Evolutionary conservation across 2,888 invertebrate species (phyloP), one percentile per base, ranked within the genome.

Genomic region (Machimus atricapillus): DNA sequence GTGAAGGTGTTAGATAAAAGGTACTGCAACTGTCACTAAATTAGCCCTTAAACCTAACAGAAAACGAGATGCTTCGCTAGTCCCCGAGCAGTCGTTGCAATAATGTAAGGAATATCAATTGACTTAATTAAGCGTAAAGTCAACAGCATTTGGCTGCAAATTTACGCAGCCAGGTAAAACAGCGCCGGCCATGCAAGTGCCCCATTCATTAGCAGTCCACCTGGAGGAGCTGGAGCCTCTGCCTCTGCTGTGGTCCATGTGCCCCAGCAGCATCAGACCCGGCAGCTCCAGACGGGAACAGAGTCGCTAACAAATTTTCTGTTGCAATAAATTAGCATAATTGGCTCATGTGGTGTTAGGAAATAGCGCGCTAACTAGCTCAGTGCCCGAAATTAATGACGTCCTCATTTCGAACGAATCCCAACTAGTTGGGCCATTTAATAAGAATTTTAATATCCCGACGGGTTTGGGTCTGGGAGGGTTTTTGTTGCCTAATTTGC

Each of bases 281-380:
- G 31, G 76, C 76, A 8, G 40, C 76, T n/a, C 27, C 27, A 66
- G 66, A 66, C 66, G 19, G 66, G 66, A 66, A 46, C 46, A 79
- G 27, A 52, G 82, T 82, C 52, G 82, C 58, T 82, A 82, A 66
- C 82, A 82, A 82, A 58, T 19, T 82, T 82, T 58, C 82, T 82
- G 82, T 66, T 82, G 82, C 58, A 66, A 82, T 82, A 82, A 82
- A 82, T 82, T 82, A 46, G 52, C 82, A 82, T 82, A 82, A 82
- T 82, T 58, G 37, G 82, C 82, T 82, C 82, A 66, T 82, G 82
- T 82, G 82, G 34, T 23, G 82, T 58, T 82, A 58, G 58, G 82
- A 82, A 82, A 37, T 82, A 66, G 34, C 31, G 58, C 58, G 58
- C 34, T 66, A 82, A 82, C 82, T 82, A 58, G 27, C 34, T 37